Conservation (phyloP, 2,113 vertebrate genomes). For the Gambusia affinis region DNA sequence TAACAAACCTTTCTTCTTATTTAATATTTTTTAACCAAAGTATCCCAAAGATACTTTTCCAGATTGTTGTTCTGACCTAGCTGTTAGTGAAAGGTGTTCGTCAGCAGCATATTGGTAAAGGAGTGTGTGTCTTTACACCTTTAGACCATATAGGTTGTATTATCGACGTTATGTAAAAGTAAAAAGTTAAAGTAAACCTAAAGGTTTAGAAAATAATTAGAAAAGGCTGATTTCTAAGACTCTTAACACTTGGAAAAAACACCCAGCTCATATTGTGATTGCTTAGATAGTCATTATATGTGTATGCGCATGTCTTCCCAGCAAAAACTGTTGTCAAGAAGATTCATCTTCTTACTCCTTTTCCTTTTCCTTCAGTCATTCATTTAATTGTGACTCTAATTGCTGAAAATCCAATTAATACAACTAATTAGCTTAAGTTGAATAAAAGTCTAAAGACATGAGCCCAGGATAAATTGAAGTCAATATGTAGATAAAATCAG, state of each 20-base stretch:
- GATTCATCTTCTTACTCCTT: not conserved
- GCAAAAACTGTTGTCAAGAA: not conserved
- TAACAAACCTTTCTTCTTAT: not conserved
- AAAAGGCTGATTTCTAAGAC: not conserved
- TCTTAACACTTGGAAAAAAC: not conserved
- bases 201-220: not conserved
- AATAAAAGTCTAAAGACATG: not conserved
- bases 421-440: too few species aligned
- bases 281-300: not conserved
- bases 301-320: not conserved
- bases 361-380: not conserved
- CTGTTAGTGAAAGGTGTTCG: not conserved
- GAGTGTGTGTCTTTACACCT: not conserved
- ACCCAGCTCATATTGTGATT: not conserved
- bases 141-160: not conserved
- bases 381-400: not conserved
- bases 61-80: not conserved
- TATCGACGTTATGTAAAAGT: not conserved
- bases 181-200: not conserved
- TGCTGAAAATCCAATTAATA: not conserved
- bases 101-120: not conserved
- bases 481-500: constrained; percentile 1
- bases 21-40: too few species aligned
- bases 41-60: not conserved
- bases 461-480: not conserved